A percentile compares a stretch with the other conserved stretches of the same genome.
Conservation (phyloP, 2,888 invertebrate genomes). For the Lepas anatifera region DNA sequence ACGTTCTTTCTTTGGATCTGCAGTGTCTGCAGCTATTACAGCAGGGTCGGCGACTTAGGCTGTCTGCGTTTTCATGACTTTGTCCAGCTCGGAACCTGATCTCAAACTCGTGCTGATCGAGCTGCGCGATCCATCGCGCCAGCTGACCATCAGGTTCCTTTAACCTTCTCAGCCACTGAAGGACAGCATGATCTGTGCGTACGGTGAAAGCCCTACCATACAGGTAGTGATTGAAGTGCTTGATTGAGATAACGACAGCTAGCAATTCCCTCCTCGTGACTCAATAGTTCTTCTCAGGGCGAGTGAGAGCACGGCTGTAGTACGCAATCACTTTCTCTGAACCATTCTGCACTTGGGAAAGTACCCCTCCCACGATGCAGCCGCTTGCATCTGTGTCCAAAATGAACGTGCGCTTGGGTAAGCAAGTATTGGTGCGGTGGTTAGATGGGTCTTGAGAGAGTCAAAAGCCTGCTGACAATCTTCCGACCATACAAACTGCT, state of each 20-base stretch:
- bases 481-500: slow-evolving; percentile 26
- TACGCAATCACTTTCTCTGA: neutral
- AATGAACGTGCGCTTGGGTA: no score
- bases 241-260: neutral
- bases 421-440: no score
- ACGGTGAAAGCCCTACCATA: neutral
- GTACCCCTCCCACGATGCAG: neutral
- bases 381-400: neutral
- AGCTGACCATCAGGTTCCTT: slow-evolving; percentile 5
- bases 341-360: neutral
- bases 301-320: neutral
- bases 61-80: neutral
- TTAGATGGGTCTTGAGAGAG: no score
- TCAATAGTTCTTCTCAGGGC: neutral
- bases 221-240: neutral
- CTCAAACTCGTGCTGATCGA: neutral
- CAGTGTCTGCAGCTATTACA: neutral
- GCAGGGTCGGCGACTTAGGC: neutral
- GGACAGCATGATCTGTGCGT: slow-evolving; percentile 17
- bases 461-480: slow-evolving; percentile 29
- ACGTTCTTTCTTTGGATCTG: neutral
- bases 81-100: neutral
- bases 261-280: neutral
- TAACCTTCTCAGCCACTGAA: slow-evolving; percentile 15
- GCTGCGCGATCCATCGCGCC: slow-evolving; percentile 9